Percentiles rank a stretch among this genome's conserved stretches.
These are phyloP conservation scores for Lampris megalopsis DNA, from an alignment of 2,113 vertebrate species.

Conservation along the genomic window DNA sequence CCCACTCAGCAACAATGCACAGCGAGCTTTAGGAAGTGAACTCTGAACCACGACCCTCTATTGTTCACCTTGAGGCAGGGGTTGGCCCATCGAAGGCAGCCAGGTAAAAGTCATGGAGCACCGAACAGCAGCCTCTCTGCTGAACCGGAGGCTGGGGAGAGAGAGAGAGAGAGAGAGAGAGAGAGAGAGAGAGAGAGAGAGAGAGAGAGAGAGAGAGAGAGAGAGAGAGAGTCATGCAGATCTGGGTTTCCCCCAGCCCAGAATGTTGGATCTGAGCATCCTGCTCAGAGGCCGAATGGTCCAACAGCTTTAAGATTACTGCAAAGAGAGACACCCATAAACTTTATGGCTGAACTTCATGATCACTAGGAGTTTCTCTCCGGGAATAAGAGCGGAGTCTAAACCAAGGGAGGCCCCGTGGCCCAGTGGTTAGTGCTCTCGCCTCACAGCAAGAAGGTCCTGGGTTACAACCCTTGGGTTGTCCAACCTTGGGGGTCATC, in stretches of 20 bases:
- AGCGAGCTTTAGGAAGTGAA: background rate
- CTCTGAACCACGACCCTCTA: background rate
- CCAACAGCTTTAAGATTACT: background rate
- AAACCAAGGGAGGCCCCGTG: too few species aligned
- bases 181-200: too few species aligned
- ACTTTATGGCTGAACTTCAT: too few species aligned
- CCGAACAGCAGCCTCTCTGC: slow-evolving; percentile 23
- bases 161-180: background rate
- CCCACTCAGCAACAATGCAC: background rate
- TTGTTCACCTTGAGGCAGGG: slow-evolving; percentile 1
- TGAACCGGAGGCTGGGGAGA: slow-evolving; percentile 32
- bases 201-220: too few species aligned
- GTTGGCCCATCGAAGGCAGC: background rate
- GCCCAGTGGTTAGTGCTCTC: too few species aligned
- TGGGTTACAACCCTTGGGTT: too few species aligned
- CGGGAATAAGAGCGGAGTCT: too few species aligned
- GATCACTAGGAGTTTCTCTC: too few species aligned
- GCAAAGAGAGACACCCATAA: too few species aligned
- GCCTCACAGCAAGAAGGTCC: too few species aligned
- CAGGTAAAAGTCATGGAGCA: slow-evolving; percentile 21
- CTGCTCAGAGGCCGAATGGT: slow-evolving; percentile 21
- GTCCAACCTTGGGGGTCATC: too few species aligned
- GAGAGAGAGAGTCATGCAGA: background rate
- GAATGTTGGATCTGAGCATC: slow-evolving; percentile 15
- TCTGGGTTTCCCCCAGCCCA: slow-evolving; percentile 9